Evolutionary conservation across 1,140 invertebrate species (phyloP), one percentile per base, ranked within the genome.

Genomic region (Drosophila carrolli): DNA sequence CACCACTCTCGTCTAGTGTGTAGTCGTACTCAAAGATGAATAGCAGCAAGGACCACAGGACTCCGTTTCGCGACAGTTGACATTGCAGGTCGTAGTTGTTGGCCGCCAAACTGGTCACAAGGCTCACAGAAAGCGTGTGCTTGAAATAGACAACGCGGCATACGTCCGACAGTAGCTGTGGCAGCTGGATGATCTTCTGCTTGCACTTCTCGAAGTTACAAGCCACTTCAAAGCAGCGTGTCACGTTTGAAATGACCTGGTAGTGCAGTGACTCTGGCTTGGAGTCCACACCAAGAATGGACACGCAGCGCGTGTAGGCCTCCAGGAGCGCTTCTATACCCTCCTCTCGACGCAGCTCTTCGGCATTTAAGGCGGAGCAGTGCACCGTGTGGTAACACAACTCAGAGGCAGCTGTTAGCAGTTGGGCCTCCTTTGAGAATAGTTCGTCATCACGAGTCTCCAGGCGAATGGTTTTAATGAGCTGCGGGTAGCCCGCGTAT

Each of bases 401-500:
- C 93, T 99, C 98, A 70, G 97, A 97, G 7, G 98, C 98, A 37
- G 98, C 97, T 5, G 96, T 95, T 72, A 99, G 93, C 16, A 99
- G 93, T 23, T 97, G 96, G 1, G 96, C 96, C 37, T 96, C 95
- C 93, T 97, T 98, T 48, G 95, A 97, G 93, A 99, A 99, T 68
- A 99, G 93, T 72, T 96, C 94, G 55, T 99, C 98, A 88, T 99
- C 98, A 37, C 96, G 95, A 0, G 98, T 97, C 93, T 99, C 98
- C 89, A 99, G 93, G 84, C 96, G 95, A 58, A 99, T 98, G 0
- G 98, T 99, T 93, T 98, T 98, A 35, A 99, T 97, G 9, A 99
- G 93, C 93, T 99, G 98, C 0, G 97, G 97, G 94, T 99, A 99
- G 5, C 99, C 99, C 51, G 99, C 98, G 93, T 99, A 99, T 93